Percentiles rank a stretch among this genome's conserved stretches.
phyloP scores from a whole-genome alignment of 2,797 vertebrate genomes.

The Sebastiscus albofasciatus region DNA sequence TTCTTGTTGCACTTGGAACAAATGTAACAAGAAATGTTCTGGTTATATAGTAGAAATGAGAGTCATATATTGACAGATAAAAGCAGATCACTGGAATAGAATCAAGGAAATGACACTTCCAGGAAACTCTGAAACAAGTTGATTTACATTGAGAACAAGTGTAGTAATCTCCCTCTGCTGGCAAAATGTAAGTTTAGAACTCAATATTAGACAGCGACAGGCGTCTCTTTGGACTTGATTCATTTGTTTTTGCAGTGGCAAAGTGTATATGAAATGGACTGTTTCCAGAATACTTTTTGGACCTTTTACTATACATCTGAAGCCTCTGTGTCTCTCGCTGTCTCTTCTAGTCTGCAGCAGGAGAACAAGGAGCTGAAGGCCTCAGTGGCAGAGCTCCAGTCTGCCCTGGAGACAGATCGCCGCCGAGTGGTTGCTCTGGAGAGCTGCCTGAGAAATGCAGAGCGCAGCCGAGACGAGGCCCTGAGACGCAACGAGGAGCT shows the following conservation, averaged over 20 bases:
- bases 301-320: background rate
- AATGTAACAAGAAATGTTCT: background rate
- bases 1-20: background rate
- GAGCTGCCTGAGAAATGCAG: slow-evolving; percentile 77
- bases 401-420: slow-evolving; percentile 86
- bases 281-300: background rate
- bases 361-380: slow-evolving; percentile 89
- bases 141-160: background rate
- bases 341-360: slow-evolving; percentile 84
- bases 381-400: slow-evolving; percentile 85
- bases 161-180: background rate
- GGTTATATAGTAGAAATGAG: background rate
- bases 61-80: background rate
- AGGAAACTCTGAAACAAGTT: background rate
- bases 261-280: background rate
- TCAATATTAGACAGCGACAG: background rate
- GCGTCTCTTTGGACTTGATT: background rate
- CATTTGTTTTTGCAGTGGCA: background rate
- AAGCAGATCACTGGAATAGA: background rate
- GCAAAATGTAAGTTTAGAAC: background rate
- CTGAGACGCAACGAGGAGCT: slow-evolving; percentile 85
- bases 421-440: slow-evolving; percentile 82
- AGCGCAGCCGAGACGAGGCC: slow-evolving; percentile 81
- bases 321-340: background rate
- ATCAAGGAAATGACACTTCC: background rate